These are phyloP conservation scores for Cetoscarus ocellatus DNA, from an alignment of 2,797 vertebrate species.

Conservation along the genomic window DNA sequence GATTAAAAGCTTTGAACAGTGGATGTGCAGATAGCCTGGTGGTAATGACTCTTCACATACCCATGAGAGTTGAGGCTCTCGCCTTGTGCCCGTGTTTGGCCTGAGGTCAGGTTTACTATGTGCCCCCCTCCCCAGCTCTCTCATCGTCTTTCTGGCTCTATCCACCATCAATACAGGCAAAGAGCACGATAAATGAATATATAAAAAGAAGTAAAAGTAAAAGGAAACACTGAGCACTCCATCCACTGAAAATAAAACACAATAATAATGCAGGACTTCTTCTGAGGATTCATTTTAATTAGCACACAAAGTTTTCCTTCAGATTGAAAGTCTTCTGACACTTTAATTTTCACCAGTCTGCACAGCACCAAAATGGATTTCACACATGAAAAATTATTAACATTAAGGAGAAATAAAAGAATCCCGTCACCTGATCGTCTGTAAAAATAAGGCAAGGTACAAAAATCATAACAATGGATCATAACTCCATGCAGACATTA, in stretches of 20 bases:
- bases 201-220: constrained; percentile 16
- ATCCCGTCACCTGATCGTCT: constrained; percentile 66
- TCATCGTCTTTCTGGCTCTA: too few species aligned
- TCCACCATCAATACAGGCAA: too few species aligned
- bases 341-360: constrained; percentile 52
- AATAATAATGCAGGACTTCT: constrained; percentile 28
- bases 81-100: too few species aligned
- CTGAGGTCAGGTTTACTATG: too few species aligned
- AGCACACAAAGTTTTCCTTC: constrained; percentile 46
- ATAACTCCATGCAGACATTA: constrained; percentile 66
- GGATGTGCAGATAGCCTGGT: too few species aligned
- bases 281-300: constrained; percentile 25
- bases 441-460: constrained; percentile 75
- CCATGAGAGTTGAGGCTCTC: too few species aligned
- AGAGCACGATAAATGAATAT: too few species aligned
- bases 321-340: constrained; percentile 41
- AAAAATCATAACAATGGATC: constrained; percentile 50
- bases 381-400: constrained; percentile 38
- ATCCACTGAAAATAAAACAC: constrained; percentile 28
- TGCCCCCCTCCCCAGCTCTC: too few species aligned
- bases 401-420: constrained; percentile 8
- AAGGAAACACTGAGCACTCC: constrained; percentile 62
- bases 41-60: too few species aligned
- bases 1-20: too few species aligned
- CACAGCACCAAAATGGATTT: constrained; percentile 58